Evolutionary conservation across 2,113 vertebrate genomes (phyloP), one percentile per base, ranked within the genome.

Genomic region (Silurus meridionalis): DNA sequence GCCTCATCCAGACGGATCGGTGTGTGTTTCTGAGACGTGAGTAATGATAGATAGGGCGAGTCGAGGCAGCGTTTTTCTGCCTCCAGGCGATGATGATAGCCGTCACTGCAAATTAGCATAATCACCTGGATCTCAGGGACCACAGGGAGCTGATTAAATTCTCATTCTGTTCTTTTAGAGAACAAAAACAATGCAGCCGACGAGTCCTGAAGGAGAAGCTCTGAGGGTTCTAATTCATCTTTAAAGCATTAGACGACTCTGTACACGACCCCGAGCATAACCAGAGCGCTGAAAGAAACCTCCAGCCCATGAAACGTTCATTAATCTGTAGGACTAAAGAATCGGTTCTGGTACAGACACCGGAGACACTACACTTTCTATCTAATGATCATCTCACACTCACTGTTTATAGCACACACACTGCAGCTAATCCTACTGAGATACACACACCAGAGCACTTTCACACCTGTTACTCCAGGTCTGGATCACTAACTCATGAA

Each of bases 241-340:
- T 28, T 77, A 53, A 55, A 84, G 53, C 14, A 67, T 67, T 75
- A 81, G 48, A 50, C 8, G 19, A 64, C 69, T 82, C 21, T 3
- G 64, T 5, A 46, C 37, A 75, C 13, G 25, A 8, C 57, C 60
- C 46, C 21, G n/a, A 81, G 78, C 78, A 46, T 28, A 55, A 79
- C 37, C 77, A 80, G 58, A 63, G 17, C 19, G 7, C 53, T 4
- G 3, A 19, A 60, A 63, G 61, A 13, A 63, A 50, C 28, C 48
- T n/a, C 28, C 58, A 80, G 28, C 52, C 15, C 50, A 86, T 84
- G 80, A 81, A 86, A 86, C 61, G 60, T 64, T n/a, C 80, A 81
- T 75, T 57, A 75, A 67, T 63, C 25, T 74, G 8, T 53, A 71
- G 17, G 48, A 83, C 53, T 53, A 66, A 37, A 13, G 15, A 21